phyloP scores from a whole-genome alignment of 2,888 invertebrate genomes.

The Alloscopus bannaensis region DNA sequence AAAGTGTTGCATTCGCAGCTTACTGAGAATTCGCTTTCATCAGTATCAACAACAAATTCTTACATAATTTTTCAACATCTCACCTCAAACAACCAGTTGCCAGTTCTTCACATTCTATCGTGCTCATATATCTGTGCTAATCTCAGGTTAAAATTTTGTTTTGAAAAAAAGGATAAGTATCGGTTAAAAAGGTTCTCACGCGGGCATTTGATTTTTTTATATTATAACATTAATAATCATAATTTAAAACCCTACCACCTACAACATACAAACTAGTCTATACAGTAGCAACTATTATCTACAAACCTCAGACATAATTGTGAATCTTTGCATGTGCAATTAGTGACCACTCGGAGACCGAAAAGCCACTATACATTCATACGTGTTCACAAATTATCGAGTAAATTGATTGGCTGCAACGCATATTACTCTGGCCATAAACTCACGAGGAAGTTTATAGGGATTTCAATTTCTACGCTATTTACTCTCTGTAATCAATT shows the following conservation, averaged over 20 bases:
- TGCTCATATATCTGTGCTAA: too few relatives aligned
- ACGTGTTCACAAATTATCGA: constrained; percentile 46
- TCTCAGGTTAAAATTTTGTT: too few relatives aligned
- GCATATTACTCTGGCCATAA: constrained; percentile 58
- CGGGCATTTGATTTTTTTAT: constrained; percentile 8
- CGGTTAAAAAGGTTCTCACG: constrained; percentile 44
- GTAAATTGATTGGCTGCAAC: constrained; percentile 69
- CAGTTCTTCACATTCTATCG: too few relatives aligned
- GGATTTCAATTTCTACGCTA: not conserved
- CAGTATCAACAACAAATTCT: too few relatives aligned
- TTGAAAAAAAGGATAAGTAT: too few relatives aligned
- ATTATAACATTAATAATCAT: not conserved
- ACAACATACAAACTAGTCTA: not conserved
- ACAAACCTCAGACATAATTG: constrained; percentile 44
- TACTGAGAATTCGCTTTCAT: too few relatives aligned
- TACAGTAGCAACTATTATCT: constrained; percentile 49
- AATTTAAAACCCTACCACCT: constrained; percentile 30
- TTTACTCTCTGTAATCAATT: too few relatives aligned
- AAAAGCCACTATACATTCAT: not conserved
- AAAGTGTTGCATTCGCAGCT: too few relatives aligned
- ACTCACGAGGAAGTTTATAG: constrained; percentile 39
- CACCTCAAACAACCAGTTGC: too few relatives aligned
- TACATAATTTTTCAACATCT: not conserved
- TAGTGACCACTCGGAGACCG: not conserved
- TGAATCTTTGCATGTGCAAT: constrained; percentile 4